Base-by-base conservation (phyloP, 92 coral and sea anemone species). In the Montipora capitata region DNA sequence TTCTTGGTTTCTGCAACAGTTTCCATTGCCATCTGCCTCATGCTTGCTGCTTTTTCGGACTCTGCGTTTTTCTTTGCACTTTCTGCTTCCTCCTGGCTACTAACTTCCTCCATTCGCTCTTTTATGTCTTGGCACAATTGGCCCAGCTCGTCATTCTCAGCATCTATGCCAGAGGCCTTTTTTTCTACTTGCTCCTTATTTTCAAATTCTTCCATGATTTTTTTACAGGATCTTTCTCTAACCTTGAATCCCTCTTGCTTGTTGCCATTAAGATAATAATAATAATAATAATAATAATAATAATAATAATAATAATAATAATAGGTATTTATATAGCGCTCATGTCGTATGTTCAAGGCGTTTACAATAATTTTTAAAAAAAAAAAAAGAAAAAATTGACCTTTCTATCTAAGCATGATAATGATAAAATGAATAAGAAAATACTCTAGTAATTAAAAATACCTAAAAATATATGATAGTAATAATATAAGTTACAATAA, bases 11-110 rank as follows among this genome's bases (percentile, higher is more conserved):
- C 62, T 65, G 75, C 27, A 69, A 66, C 35, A 72, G 85, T 64
- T 72, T 65, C 85, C 85, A 80, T 80, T 42, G 85, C 85, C 40
- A 57, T 68, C 75, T 81, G 86, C 66, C 77, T 81, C 63, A 68
- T 81, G 77, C 86, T 72, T 81, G 43, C 77, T 69, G 67, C 77
- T 49, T 81, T 81, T 67, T 80, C 62, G n/a, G 64, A 57, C 20
- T 49, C 69, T 64, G 15, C 43, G 17, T 79, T 79, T 79, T 79
- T 42, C 74, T 79, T 79, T 27, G 63, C 85, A 38, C 44, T 51
- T 62, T 58, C 85, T 64, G 85, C 65, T 51, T 63, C 74, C 65
- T 79, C 85, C 44, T 35, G 70, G 65, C 74, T 79, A 20, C 27
- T 20, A 20, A 20, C 27, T 74, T 64, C 27, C 70, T 79, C 72